These are phyloP conservation scores for Calliphora vicina DNA, from an alignment of 1,140 invertebrate genomes.

Conservation along the genomic window DNA sequence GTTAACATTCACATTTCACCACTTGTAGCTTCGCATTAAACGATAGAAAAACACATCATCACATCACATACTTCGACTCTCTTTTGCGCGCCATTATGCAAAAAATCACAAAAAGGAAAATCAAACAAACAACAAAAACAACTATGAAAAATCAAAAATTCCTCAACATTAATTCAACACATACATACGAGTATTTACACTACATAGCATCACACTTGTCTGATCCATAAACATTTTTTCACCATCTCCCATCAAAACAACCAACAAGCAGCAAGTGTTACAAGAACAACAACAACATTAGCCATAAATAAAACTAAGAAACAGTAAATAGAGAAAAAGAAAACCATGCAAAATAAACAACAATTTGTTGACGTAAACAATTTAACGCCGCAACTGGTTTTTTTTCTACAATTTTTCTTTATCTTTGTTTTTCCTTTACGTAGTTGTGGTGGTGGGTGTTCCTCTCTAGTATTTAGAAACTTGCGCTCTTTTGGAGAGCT, in stretches of 20 bases:
- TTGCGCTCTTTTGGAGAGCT: neutral
- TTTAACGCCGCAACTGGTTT: neutral
- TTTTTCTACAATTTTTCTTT: neutral
- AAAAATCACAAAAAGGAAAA: constrained; percentile 6
- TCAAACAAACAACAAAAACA: neutral
- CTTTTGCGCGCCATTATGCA: constrained; percentile 23
- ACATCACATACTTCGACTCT: too few relatives aligned
- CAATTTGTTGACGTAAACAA: constrained; percentile 33
- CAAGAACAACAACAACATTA: neutral
- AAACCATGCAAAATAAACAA: constrained; percentile 8
- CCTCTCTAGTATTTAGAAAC: neutral
- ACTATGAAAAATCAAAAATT: neutral
- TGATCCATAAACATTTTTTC: neutral
- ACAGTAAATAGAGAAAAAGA: neutral
- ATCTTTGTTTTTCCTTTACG: neutral
- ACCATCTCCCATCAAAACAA: neutral
- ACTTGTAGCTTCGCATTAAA: neutral
- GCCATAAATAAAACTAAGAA: neutral
- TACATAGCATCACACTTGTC: neutral
- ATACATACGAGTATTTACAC: neutral
- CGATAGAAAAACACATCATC: too few relatives aligned
- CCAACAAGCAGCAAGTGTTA: neutral
- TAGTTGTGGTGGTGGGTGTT: neutral
- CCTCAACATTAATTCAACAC: neutral
- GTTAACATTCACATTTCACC: neutral